A percentile compares a stretch with the other conserved stretches of the same genome.
Conservation (phyloP, 53 echinoderm and acorn worm genomes). For the Paracentrotus lividus region DNA sequence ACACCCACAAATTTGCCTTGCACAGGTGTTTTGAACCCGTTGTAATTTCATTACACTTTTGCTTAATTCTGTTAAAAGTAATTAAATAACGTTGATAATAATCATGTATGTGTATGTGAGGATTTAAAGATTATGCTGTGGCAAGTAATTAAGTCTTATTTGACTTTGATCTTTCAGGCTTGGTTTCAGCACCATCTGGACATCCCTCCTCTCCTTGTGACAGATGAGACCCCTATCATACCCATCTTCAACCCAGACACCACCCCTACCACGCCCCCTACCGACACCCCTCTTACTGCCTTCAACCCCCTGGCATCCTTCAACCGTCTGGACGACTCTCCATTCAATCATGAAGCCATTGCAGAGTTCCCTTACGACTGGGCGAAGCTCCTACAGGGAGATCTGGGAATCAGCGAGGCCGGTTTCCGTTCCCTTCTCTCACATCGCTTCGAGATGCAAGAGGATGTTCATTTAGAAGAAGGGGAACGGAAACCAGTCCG, state of each 20-base stretch:
- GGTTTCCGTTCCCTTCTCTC: conserved; percentile 92
- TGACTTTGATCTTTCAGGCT: conserved; percentile 64
- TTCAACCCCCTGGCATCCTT: conserved; percentile 78
- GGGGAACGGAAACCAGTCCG: conserved; percentile 89
- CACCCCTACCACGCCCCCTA: conserved; percentile 30
- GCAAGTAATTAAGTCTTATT: not conserved
- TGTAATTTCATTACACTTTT: no score
- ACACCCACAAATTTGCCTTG: no score
- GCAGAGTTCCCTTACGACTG: conserved; percentile 86
- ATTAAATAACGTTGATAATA: no score
- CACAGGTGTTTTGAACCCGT: no score
- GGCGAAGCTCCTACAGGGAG: conserved; percentile 86
- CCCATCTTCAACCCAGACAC: conserved; percentile 60
- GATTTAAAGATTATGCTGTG: no score
- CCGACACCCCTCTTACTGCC: not conserved
- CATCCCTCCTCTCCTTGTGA: conserved; percentile 76
- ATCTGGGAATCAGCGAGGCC: conserved; percentile 90
- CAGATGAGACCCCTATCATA: conserved; percentile 62
- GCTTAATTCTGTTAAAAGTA: no score
- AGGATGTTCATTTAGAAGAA: conserved; percentile 89
- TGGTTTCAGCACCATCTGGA: conserved; percentile 91
- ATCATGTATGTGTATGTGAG: no score
- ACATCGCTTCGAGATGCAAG: conserved; percentile 97
- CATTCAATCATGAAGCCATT: conserved; percentile 77
- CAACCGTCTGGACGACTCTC: conserved; percentile 69